Percentiles rank a stretch among this genome's conserved stretches.
Conservation (phyloP, 2,888 invertebrate species). For the Melinaea menophilus region DNA sequence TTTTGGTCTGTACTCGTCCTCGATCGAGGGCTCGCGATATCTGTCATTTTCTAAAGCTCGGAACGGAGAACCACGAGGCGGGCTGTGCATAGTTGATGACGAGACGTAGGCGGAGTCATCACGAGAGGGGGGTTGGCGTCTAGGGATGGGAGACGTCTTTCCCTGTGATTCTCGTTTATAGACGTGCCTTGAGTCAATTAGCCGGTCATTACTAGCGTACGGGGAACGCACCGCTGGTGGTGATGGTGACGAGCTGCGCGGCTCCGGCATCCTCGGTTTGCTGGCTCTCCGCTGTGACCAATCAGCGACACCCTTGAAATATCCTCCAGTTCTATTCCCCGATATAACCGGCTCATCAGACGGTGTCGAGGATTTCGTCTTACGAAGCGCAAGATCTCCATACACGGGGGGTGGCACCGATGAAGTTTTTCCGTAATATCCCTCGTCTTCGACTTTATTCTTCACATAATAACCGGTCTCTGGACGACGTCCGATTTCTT, state of each 20-base stretch:
- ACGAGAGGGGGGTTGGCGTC: slow-evolving; percentile 72
- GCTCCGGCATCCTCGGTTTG: slow-evolving; percentile 73
- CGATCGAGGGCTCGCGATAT: slow-evolving; percentile 72
- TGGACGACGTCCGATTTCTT: slow-evolving; percentile 78
- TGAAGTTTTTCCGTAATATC: slow-evolving; percentile 66
- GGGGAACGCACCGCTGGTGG: slow-evolving; percentile 65
- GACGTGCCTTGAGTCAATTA: slow-evolving; percentile 63
- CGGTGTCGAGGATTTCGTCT: slow-evolving; percentile 75
- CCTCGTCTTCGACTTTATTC: slow-evolving; percentile 78
- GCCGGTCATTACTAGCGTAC: slow-evolving; percentile 62
- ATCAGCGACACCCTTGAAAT: slow-evolving; percentile 86
- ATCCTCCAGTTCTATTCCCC: slow-evolving; percentile 72
- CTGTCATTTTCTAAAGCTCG: slow-evolving; percentile 67
- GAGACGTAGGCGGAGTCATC: slow-evolving; percentile 78
- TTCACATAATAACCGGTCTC: slow-evolving; percentile 88
- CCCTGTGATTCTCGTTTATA: slow-evolving; percentile 69
- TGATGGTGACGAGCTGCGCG: slow-evolving; percentile 69
- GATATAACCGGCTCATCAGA: slow-evolving; percentile 71
- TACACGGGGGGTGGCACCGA: slow-evolving; percentile 67
- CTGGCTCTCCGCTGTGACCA: slow-evolving; percentile 84
- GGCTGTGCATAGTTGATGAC: slow-evolving; percentile 77
- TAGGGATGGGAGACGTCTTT: slow-evolving; percentile 63
- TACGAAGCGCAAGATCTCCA: slow-evolving; percentile 68
- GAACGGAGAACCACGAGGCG: slow-evolving; percentile 74
- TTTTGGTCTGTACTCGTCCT: slow-evolving; percentile 75